Percentiles rank a stretch among this genome's conserved stretches.
phyloP scores from a whole-genome alignment of 2,888 invertebrate genomes.

The Eilema caniola region DNA sequence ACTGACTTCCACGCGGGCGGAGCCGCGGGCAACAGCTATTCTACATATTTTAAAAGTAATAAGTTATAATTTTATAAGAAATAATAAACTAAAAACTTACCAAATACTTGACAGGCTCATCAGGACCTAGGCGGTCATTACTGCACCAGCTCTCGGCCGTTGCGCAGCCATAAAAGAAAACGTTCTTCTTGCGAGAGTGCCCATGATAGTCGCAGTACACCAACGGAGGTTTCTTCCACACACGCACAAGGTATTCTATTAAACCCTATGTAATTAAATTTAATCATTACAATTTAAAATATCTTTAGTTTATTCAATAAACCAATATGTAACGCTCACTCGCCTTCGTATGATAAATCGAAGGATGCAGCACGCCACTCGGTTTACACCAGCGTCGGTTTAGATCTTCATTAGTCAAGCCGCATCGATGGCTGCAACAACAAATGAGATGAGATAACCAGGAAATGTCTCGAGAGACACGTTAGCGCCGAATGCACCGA shows the following conservation, averaged over 20 bases:
- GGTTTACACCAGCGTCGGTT: slow-evolving; percentile 95
- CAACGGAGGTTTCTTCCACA: slow-evolving; percentile 87
- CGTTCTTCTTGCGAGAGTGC: slow-evolving; percentile 94
- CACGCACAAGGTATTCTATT: slow-evolving; percentile 88
- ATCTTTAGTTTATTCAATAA: background rate
- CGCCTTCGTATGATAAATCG: slow-evolving; percentile 94
- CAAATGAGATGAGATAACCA: slow-evolving; percentile 69
- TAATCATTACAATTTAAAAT: background rate
- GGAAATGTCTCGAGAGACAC: slow-evolving; percentile 68
- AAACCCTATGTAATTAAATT: slow-evolving; percentile 76
- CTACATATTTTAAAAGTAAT: too few relatives aligned
- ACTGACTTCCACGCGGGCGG: too few relatives aligned
- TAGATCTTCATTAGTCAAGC: slow-evolving; percentile 94
- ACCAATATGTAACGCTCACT: slow-evolving; percentile 50
- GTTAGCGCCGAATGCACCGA: slow-evolving; percentile 62
- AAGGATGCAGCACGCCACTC: slow-evolving; percentile 91
- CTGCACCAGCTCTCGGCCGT: slow-evolving; percentile 90
- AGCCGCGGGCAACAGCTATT: too few relatives aligned
- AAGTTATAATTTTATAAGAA: background rate
- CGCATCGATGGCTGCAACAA: slow-evolving; percentile 92
- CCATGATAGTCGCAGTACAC: slow-evolving; percentile 93
- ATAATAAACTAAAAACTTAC: slow-evolving; percentile 68
- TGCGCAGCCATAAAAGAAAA: slow-evolving; percentile 95
- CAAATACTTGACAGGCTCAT: slow-evolving; percentile 88
- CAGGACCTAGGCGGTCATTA: slow-evolving; percentile 85